Conservation (phyloP, 2,888 invertebrate species). For the Drosophila sordidula region DNA sequence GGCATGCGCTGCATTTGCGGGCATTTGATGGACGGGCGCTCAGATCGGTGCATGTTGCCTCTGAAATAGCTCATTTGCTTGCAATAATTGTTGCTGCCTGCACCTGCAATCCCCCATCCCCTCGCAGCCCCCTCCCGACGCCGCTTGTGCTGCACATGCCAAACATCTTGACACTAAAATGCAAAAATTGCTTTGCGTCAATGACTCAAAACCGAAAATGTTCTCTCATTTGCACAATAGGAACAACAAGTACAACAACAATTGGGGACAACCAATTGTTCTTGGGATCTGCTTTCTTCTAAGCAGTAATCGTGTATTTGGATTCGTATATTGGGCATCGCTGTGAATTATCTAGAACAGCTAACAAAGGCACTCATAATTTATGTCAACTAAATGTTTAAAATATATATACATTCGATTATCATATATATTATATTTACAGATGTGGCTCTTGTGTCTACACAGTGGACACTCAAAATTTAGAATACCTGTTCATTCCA, state of each 20-base stretch:
- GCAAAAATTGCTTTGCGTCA: conserved; percentile 80
- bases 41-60: conserved; percentile 35
- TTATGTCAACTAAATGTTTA: conserved; percentile 33
- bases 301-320: conserved; percentile 20
- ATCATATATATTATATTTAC: neutral
- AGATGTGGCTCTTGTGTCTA: neutral
- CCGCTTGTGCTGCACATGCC: conserved; percentile 38
- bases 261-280: conserved; percentile 44
- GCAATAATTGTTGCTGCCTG: conserved; percentile 80
- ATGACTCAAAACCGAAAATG: conserved; percentile 73
- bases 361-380: conserved; percentile 23
- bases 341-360: conserved; percentile 38
- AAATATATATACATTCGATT: conserved; percentile 2
- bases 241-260: conserved; percentile 20
- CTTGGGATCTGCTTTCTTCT: conserved; percentile 32
- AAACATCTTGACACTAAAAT: conserved; percentile 79
- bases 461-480: neutral
- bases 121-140: neutral
- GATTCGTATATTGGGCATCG: conserved; percentile 12
- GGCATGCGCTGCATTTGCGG: conserved; percentile 40
- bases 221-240: conserved; percentile 47
- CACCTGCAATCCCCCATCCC: conserved; percentile 18
- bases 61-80: conserved; percentile 78
- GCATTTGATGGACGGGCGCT: conserved; percentile 46
- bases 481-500: neutral